Evolutionary conservation across 2,888 invertebrate species (phyloP), one percentile per base, ranked within the genome.

Genomic region (Perizoma affinitatum): DNA sequence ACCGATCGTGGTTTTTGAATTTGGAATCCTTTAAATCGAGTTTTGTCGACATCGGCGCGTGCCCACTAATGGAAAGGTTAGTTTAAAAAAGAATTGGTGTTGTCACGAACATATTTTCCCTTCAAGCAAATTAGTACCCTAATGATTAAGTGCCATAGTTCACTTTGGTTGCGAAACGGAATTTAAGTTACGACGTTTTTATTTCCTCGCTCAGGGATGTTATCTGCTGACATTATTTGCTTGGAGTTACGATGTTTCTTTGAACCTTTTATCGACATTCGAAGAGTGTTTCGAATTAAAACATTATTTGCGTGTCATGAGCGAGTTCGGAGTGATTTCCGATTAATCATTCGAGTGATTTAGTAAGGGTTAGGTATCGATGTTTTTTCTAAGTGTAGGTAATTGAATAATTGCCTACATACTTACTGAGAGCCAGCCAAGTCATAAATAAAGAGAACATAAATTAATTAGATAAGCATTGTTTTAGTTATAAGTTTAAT

Each of bases 41-140:
- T 61, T 88, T 87, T 86, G 82, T 86, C 79, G 85, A 85, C 76
- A 78, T 77, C 83, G 86, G 88, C 90, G 86, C 90, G 90, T 90
- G 90, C 90, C 86, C 79, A 75, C 88, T 90, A 90, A 90, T 90
- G 89, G 89, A 89, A 88, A 86, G 89, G 81, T 82, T 83, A 77
- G 78, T 84, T 83, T 81, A 66, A 77, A 84, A 86, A 82, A 86
- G 79, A 80, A 70, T 72, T 71, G 68, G 70, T 72, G 72, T 76
- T 83, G 83, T 80, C 86, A 86, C 83, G 85, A 83, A 77, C 66
- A 22, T 22, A 22, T 65, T 8, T 38, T 6, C 0, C 5, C 4
- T 5, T 46, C 66, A 52, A 36, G 53, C 55, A 71, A 68, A 77
- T 70, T 67, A 10, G 57, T 61, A 59, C 40, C 65, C 54, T 79